These are phyloP conservation scores for Cyprinodon variegatus DNA, from an alignment of 2,113 vertebrate species.

Conservation along the genomic window DNA sequence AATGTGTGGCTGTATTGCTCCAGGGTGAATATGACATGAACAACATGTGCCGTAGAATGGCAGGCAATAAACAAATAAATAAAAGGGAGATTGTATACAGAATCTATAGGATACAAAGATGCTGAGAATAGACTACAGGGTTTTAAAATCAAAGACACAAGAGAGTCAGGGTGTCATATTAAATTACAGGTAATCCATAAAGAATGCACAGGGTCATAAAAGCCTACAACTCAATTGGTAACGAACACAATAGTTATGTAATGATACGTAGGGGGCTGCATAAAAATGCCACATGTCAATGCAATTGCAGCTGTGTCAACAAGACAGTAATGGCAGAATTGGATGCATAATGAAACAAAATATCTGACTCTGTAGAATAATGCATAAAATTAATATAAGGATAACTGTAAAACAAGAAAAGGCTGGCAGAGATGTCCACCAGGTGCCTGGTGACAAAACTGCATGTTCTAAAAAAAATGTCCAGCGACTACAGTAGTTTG, in stretches of 20 bases:
- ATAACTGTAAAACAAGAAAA: not conserved
- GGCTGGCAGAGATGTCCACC: not conserved
- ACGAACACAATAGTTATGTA: not conserved
- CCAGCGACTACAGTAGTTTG: too few relatives aligned
- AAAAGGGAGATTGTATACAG: slow-evolving; percentile 9
- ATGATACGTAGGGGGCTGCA: not conserved
- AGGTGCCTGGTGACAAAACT: too few relatives aligned
- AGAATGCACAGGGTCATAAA: not conserved
- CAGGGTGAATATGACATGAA: slow-evolving; percentile 2
- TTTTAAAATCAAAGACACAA: slow-evolving; percentile 7
- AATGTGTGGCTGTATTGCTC: not conserved
- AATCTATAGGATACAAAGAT: slow-evolving; percentile 1
- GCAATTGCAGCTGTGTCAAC: not conserved
- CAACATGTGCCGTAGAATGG: not conserved
- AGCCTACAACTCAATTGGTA: not conserved
- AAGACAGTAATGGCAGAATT: not conserved
- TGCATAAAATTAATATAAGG: too few relatives aligned
- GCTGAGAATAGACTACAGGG: not conserved
- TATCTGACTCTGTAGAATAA: not conserved
- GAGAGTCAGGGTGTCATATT: not conserved
- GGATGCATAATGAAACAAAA: not conserved
- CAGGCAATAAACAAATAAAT: slow-evolving; percentile 12
- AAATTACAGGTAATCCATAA: not conserved
- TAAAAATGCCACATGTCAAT: not conserved
- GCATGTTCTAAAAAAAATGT: too few relatives aligned